Base-by-base conservation (phyloP, 2,888 invertebrate genomes). In the Mythimna loreyi region DNA sequence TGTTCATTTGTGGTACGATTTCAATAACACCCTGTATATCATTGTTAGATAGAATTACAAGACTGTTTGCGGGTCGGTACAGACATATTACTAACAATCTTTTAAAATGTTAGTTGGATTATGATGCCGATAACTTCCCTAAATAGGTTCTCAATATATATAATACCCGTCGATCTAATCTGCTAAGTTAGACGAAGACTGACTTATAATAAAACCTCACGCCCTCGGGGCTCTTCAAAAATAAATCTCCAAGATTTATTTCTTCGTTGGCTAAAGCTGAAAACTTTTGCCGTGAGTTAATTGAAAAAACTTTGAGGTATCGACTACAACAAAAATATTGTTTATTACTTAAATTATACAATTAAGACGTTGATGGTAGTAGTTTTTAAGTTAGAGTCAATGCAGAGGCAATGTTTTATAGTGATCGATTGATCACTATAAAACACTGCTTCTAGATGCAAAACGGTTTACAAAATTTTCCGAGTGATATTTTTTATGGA, bases 251-350 rank as follows among this genome's bases (percentile, higher is more conserved):
- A 57, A 52, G 56, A 52, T 52, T 45, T 47, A 66, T 57, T 50
- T 67, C 36, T 57, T 28, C 36, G 19, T 50, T 36, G 21, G 6
- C 33, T 13, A 11, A 65, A 23, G 49, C 49, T 55, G 23, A 19
- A 45, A 75, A 71, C 28, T 67, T 76, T 28, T 13, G 23, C 40
- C 55, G 33, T 36, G 43, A 59, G 23, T 69, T 72, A 72, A 68
- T 72, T 76, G 55, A 68, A 68, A 72, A 72, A 76, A 36, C 49
- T 67, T 67, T 25, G 25, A 8, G 49, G 40, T 49, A 53, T 68
- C 23, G 25, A 25, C 25, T 7, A 40, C 19, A 47, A 40, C 19
- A 47, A 45, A 33, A 67, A 56, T 23, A 36, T 47, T 52, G 28
- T 52, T 75, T 55, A 28, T 11, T 21, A 55, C 43, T 30, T 33